phyloP scores from a whole-genome alignment of 2,797 vertebrate species.

The Sebastes hubbsi region DNA sequence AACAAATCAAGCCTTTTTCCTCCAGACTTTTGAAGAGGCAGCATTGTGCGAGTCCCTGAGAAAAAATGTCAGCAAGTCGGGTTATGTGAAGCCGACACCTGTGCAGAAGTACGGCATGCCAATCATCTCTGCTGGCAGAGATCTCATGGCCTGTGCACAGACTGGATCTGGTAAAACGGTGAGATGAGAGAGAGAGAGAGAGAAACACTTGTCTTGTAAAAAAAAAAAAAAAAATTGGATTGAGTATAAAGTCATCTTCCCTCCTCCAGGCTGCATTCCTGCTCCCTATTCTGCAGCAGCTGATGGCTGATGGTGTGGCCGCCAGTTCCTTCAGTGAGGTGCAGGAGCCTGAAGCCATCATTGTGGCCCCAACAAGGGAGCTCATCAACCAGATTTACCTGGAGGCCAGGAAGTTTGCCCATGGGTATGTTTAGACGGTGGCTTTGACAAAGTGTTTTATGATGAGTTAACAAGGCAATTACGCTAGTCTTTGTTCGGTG shows the following conservation, averaged over 20 bases:
- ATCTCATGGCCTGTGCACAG: conserved; percentile 98
- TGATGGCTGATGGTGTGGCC: conserved; percentile 88
- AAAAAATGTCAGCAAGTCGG: conserved; percentile 87
- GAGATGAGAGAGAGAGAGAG: conserved; percentile 41
- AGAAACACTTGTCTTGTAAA: not conserved
- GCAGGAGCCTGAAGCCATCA: conserved; percentile 91
- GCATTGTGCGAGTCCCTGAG: conserved; percentile 85
- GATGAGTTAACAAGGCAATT: too few relatives aligned
- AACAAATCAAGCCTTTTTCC: not conserved
- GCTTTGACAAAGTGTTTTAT: not conserved
- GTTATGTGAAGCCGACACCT: conserved; percentile 92
- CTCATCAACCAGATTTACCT: conserved; percentile 94
- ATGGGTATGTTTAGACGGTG: conserved; percentile 80
- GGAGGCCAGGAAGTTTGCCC: conserved; percentile 93
- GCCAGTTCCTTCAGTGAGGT: conserved; percentile 87
- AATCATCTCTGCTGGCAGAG: conserved; percentile 87
- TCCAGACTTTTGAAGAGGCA: conserved; percentile 90
- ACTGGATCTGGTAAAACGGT: conserved; percentile 98
- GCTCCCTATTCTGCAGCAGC: conserved; percentile 89
- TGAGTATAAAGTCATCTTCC: not conserved
- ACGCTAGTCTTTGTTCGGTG: too few relatives aligned
- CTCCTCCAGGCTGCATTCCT: conserved; percentile 91
- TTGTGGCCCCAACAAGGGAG: conserved; percentile 94
- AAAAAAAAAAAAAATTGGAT: too few relatives aligned
- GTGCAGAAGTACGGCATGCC: conserved; percentile 98